Conservation (phyloP, 2,888 invertebrate genomes). For the Branchipolynoe longqiensis region DNA sequence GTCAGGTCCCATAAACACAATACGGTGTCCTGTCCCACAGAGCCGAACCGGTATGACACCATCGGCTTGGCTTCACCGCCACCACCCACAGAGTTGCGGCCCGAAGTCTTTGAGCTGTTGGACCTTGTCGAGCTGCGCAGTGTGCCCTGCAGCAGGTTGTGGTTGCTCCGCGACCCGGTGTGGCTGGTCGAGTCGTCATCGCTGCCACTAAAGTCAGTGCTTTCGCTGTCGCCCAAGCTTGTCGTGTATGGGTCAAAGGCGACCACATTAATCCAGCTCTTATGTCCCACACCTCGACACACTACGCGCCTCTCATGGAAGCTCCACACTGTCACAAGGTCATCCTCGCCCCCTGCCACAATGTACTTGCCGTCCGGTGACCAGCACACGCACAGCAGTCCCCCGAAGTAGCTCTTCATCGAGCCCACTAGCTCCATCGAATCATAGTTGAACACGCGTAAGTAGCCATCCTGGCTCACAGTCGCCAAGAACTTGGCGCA, state of each 20-base stretch:
- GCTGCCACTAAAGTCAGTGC: constrained; percentile 83
- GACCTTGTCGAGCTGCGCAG: constrained; percentile 64
- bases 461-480: constrained; percentile 93
- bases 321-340: constrained; percentile 98
- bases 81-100: constrained; percentile 51
- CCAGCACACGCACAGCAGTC: constrained; percentile 98
- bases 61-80: constrained; percentile 66
- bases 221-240: constrained; percentile 85
- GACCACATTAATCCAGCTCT: constrained; percentile 98
- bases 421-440: constrained; percentile 96
- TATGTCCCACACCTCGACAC: constrained; percentile 98
- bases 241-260: constrained; percentile 87
- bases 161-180: constrained; percentile 55
- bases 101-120: constrained; percentile 61
- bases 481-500: constrained; percentile 95
- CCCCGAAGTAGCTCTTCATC: constrained; percentile 98
- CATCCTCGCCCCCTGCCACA: constrained; percentile 99
- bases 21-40: constrained; percentile 98
- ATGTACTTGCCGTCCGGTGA: constrained; percentile 95
- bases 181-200: constrained; percentile 74
- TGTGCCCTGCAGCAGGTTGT: constrained; percentile 62
- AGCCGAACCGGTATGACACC: constrained; percentile 91
- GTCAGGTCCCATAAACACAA: constrained; percentile 99
- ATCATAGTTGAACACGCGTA: constrained; percentile 97
- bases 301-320: constrained; percentile 95